phyloP scores from a whole-genome alignment of 2,888 invertebrate species.

The Cyclophora punctaria region DNA sequence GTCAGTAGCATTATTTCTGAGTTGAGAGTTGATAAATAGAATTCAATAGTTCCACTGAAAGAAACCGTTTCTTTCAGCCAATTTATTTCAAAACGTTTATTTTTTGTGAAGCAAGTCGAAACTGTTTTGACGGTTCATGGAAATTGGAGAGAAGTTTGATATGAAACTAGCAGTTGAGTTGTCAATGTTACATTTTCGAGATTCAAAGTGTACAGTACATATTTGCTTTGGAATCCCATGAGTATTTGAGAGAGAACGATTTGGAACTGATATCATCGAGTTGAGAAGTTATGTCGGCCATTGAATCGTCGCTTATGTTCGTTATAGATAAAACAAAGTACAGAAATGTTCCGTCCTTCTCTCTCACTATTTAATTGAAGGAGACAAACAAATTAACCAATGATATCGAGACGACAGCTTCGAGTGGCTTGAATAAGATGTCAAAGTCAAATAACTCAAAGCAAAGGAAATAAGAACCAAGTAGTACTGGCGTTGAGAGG shows the following conservation, averaged over 20 bases:
- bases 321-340: too few species aligned
- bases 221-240: neutral
- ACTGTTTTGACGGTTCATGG: neutral
- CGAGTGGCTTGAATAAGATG: slow-evolving; percentile 2
- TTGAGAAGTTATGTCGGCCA: neutral
- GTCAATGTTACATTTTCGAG: slow-evolving; percentile 1
- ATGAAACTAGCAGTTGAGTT: slow-evolving; percentile 1
- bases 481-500: too few species aligned
- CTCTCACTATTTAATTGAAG: neutral
- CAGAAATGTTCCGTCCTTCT: too few species aligned
- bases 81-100: neutral
- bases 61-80: too few species aligned
- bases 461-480: slow-evolving; percentile 2
- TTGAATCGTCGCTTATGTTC: too few species aligned
- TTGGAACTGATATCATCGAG: neutral
- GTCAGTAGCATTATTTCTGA: too few species aligned
- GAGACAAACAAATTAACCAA: slow-evolving; percentile 1
- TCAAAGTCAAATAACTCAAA: slow-evolving; percentile 12
- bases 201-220: slow-evolving; percentile 4
- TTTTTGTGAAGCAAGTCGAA: neutral
- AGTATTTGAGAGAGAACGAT: slow-evolving; percentile 3
- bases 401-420: neutral
- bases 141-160: slow-evolving; percentile 4
- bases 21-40: too few species aligned
- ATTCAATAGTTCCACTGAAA: too few species aligned